Base-by-base conservation (phyloP, 2,888 invertebrate species). In the Drosophila engyochracea region DNA sequence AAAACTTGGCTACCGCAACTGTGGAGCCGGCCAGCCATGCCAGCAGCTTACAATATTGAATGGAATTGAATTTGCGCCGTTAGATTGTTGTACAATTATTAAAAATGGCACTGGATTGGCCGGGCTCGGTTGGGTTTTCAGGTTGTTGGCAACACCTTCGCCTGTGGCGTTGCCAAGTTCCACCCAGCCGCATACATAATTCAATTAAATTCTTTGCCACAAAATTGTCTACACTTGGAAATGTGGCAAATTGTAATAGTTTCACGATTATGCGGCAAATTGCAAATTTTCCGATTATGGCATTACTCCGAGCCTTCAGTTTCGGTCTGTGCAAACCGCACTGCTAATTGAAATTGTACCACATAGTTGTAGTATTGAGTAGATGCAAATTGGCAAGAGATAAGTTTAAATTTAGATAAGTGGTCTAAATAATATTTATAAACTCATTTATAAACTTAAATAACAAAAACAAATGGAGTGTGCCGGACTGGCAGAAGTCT, bases 31-130 rank as follows among this genome's bases (percentile, higher is more conserved):
- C 31, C 41, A 30, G 35, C 41, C 70, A 70, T 59, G 51, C 58
- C 75, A 59, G 62, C 74, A 80, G 83, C 81, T 73, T 85, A 86
- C 83, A 86, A 76, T 88, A 88, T 88, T 88, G 81, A 89, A 85
- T 86, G 79, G 86, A 89, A 88, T 88, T 89, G 82, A 89, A 85
- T 86, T 85, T 74, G 74, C 70, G 70, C 74, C 67, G 54, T 68
- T 77, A 71, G 76, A 70, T 77, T 81, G 85, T 79, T 79, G 71
- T 79, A 74, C 75, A 86, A 88, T 87, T 88, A 87, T 87, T 85
- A 87, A 87, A 83, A 79, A 75, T 76, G 67, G 68, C 64, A 76
- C 52, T 30, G 59, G 63, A 47, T 47, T 61, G 62, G 57, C 39
- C 19, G 16, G 28, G 19, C n/a, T 55, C 14, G 16, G 49, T 39